phyloP scores from a whole-genome alignment of 2,888 invertebrate genomes.

The Dasypolia templi region DNA sequence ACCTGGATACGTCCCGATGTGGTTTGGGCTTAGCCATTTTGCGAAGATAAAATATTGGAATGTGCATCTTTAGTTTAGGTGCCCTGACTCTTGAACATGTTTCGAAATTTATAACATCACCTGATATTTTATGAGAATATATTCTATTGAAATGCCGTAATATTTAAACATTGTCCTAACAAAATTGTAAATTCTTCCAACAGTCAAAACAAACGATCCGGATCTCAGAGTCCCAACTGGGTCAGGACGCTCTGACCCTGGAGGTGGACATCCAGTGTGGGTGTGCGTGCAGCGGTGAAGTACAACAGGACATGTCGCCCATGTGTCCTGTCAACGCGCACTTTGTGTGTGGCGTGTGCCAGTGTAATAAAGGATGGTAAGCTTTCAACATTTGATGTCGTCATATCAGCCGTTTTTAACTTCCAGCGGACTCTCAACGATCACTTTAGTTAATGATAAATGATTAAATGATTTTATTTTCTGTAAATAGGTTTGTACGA shows the following conservation, averaged over 20 bases:
- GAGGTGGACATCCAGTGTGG: slow-evolving; percentile 94
- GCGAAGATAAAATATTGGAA: neutral
- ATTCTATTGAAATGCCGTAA: neutral
- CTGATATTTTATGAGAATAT: neutral
- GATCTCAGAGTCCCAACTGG: slow-evolving; percentile 94
- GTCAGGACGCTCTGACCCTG: slow-evolving; percentile 92
- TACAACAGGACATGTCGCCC: slow-evolving; percentile 74
- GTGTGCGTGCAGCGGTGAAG: slow-evolving; percentile 91
- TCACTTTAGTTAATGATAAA: neutral
- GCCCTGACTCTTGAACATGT: neutral
- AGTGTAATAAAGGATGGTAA: slow-evolving; percentile 92
- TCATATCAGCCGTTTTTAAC: neutral
- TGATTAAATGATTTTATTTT: too few species aligned
- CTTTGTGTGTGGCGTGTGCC: slow-evolving; percentile 92
- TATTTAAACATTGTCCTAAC: neutral
- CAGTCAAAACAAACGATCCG: slow-evolving; percentile 87
- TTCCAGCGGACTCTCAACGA: neutral
- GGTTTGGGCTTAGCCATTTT: neutral
- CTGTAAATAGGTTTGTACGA: too few species aligned
- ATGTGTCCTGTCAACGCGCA: slow-evolving; percentile 89
- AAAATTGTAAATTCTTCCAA: slow-evolving; percentile 41
- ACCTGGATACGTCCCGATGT: neutral
- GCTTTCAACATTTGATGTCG: neutral
- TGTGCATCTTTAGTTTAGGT: neutral
- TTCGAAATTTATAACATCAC: neutral